These are phyloP conservation scores for Graphium colonna DNA, from an alignment of 2,888 invertebrate species.

Conservation along the genomic window DNA sequence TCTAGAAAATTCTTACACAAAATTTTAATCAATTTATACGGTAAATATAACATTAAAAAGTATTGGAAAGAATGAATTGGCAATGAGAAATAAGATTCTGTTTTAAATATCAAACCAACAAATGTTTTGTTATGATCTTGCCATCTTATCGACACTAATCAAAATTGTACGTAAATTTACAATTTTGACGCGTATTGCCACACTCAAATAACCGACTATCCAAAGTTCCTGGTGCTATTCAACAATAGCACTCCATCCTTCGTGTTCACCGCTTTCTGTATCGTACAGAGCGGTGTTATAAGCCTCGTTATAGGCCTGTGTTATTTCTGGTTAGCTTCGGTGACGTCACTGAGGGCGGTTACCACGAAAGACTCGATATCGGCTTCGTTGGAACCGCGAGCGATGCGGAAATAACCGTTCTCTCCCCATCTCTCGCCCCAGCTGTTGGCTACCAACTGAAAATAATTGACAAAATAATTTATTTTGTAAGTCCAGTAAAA, in stretches of 20 bases:
- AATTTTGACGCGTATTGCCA: neutral
- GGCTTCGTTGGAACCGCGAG: conserved; percentile 91
- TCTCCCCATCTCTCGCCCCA: conserved; percentile 97
- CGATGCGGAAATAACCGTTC: conserved; percentile 92
- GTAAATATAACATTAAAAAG: too few relatives aligned
- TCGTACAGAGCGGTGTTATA: conserved; percentile 55
- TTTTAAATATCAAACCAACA: too few relatives aligned
- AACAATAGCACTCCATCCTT: conserved; percentile 46
- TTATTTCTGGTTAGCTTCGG: conserved; percentile 63
- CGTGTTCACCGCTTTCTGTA: conserved; percentile 48
- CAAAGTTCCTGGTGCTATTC: conserved; percentile 58
- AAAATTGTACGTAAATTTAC: neutral
- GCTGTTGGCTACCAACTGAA: conserved; percentile 94
- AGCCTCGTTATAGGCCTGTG: conserved; percentile 41
- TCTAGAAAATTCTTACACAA: too few relatives aligned
- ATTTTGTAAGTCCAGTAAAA: too few relatives aligned
- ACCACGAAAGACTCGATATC: conserved; percentile 94
- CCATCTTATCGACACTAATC: neutral
- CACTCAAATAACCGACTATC: conserved; percentile 30
- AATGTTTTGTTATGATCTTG: too few relatives aligned
- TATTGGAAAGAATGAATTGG: too few relatives aligned
- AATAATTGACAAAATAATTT: neutral
- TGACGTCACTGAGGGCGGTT: conserved; percentile 85
- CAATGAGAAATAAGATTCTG: too few relatives aligned
- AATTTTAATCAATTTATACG: too few relatives aligned